Percentiles rank a stretch among this genome's conserved stretches.
phyloP scores from a whole-genome alignment of 2,113 vertebrate genomes.

The Bos indicus region DNA sequence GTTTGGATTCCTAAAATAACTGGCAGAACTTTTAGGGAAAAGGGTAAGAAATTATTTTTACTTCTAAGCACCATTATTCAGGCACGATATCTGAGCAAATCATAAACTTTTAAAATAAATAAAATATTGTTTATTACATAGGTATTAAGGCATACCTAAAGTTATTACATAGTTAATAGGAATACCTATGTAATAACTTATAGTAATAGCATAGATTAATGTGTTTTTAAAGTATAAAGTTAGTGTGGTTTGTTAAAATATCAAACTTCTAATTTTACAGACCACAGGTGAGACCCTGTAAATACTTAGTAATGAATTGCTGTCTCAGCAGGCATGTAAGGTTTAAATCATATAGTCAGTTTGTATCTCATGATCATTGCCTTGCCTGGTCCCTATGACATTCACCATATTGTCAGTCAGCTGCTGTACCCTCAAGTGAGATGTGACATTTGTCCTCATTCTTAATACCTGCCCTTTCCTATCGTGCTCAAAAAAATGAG shows the following conservation, averaged over 20 bases:
- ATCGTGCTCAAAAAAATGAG: neutral
- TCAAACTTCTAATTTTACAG: neutral
- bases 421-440: neutral
- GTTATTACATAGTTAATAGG: neutral
- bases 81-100: neutral
- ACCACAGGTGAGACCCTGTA: neutral
- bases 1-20: neutral
- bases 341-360: neutral
- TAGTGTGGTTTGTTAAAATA: neutral
- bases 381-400: neutral
- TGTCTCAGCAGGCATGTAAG: neutral
- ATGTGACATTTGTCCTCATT: neutral
- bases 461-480: neutral
- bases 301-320: neutral
- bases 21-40: neutral
- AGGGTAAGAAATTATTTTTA: neutral
- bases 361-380: neutral
- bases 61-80: neutral
- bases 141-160: neutral
- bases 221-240: neutral
- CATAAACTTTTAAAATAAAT: slow-evolving; percentile 20
- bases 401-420: neutral
- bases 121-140: neutral
- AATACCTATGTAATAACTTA: neutral
- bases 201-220: neutral